Percentiles rank a stretch among this genome's conserved stretches.
phyloP scores from a whole-genome alignment of 2,888 invertebrate species.

The Physocephala rufipes region DNA sequence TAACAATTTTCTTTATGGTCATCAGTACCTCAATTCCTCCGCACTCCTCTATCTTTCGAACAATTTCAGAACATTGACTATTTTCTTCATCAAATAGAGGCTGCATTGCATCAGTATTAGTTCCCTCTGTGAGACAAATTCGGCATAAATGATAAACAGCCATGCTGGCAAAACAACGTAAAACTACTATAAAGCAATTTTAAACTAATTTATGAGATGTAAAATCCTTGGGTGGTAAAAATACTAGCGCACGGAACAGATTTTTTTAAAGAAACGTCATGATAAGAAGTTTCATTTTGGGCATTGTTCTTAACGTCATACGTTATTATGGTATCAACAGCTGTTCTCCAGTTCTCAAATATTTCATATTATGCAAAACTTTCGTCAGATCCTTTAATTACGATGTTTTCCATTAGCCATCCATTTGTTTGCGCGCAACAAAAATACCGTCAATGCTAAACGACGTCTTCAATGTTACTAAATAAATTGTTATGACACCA shows the following conservation, averaged over 20 bases:
- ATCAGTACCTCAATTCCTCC: conserved; percentile 57
- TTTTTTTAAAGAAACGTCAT: conserved; percentile 1
- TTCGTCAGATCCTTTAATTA: too few relatives aligned
- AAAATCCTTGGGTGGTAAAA: too few relatives aligned
- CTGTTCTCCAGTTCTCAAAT: too few relatives aligned
- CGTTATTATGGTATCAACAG: too few relatives aligned
- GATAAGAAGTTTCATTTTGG: background rate
- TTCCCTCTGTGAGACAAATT: conserved; percentile 58
- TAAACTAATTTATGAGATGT: background rate
- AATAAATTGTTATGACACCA: too few relatives aligned
- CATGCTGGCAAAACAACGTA: conserved; percentile 43
- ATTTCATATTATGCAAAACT: too few relatives aligned
- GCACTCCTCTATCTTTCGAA: conserved; percentile 59
- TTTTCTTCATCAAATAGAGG: conserved; percentile 52
- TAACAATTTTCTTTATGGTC: background rate
- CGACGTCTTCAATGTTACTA: too few relatives aligned
- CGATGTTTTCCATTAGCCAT: too few relatives aligned
- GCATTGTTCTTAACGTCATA: too few relatives aligned
- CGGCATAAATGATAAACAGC: conserved; percentile 57
- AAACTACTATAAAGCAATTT: background rate
- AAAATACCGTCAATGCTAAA: too few relatives aligned
- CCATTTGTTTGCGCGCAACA: too few relatives aligned
- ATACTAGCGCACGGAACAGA: background rate
- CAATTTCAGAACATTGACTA: conserved; percentile 51
- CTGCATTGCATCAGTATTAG: conserved; percentile 47